A percentile compares a stretch with the other conserved stretches of the same genome.
These are phyloP conservation scores for Tanypteryx hageni DNA, from an alignment of 2,888 invertebrate genomes.

Conservation along the genomic window DNA sequence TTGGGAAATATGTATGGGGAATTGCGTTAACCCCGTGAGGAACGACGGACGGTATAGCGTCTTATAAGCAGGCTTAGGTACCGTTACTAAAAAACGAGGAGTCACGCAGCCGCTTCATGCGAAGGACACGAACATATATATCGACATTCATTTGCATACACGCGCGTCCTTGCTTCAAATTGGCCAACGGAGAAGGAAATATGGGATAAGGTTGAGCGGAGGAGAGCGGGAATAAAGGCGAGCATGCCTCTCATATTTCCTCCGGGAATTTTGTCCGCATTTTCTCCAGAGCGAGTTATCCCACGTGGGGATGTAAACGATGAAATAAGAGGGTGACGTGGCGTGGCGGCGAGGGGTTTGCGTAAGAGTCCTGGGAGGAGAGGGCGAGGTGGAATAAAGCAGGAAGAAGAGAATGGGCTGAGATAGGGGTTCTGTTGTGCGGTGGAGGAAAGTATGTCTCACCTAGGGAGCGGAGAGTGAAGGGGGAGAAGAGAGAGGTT, in stretches of 20 bases:
- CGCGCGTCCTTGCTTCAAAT: not conserved
- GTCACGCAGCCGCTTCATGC: not conserved
- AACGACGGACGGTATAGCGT: too few species aligned
- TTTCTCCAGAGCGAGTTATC: not conserved
- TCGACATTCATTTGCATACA: not conserved
- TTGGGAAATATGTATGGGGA: too few species aligned
- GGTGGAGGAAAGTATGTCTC: slow-evolving; percentile 23
- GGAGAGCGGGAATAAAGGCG: not conserved
- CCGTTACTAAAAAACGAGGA: not conserved
- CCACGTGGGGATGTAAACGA: slow-evolving; percentile 18
- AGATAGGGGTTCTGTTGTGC: not conserved
- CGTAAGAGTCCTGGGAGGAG: too few species aligned
- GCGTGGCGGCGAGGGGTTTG: not conserved
- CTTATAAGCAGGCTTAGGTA: too few species aligned
- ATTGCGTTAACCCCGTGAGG: too few species aligned
- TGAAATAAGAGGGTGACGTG: slow-evolving; percentile 31
- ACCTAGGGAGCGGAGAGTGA: not conserved
- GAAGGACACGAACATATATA: not conserved
- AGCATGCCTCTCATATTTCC: slow-evolving; percentile 7
- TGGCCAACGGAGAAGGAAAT: not conserved
- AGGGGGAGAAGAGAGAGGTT: not conserved
- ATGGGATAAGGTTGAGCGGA: not conserved
- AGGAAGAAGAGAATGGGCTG: not conserved
- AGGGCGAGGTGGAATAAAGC: too few species aligned
- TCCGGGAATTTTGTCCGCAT: not conserved